Conservation (phyloP, 2,888 invertebrate species). For the Callimorpha dominula region DNA sequence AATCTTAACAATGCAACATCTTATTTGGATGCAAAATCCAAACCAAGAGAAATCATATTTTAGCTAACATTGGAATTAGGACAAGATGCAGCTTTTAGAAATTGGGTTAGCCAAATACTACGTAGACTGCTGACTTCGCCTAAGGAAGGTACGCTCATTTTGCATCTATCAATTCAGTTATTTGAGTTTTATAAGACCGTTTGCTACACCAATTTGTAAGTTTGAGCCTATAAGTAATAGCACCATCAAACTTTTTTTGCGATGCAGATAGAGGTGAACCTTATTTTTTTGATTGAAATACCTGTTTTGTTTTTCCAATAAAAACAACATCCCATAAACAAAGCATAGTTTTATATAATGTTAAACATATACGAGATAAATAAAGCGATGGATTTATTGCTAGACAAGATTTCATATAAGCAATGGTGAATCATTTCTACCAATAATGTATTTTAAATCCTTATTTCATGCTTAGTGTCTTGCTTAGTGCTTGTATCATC, state of each 20-base stretch:
- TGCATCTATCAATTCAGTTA: slow-evolving; percentile 34
- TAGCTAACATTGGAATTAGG: slow-evolving; percentile 68
- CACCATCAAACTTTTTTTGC: neutral
- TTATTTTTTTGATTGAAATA: too few relatives aligned
- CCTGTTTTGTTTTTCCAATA: too few relatives aligned
- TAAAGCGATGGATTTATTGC: neutral
- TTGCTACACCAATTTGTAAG: neutral
- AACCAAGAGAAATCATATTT: slow-evolving; percentile 53
- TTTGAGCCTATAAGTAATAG: neutral
- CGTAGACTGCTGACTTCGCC: slow-evolving; percentile 55
- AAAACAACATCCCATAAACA: neutral
- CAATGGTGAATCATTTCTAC: too few relatives aligned
- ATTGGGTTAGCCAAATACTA: slow-evolving; percentile 75
- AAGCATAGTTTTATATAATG: neutral
- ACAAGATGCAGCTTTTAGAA: slow-evolving; percentile 77
- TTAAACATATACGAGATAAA: neutral
- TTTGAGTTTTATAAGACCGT: neutral
- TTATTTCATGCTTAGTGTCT: neutral
- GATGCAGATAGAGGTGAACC: neutral
- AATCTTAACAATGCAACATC: slow-evolving; percentile 18
- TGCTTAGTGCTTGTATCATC: too few relatives aligned
- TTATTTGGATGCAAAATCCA: slow-evolving; percentile 38
- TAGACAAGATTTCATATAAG: neutral
- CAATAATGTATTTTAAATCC: too few relatives aligned
- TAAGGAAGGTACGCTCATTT: slow-evolving; percentile 49